phyloP scores from a whole-genome alignment of 2,797 vertebrate genomes.

The Gallirallus australis region DNA sequence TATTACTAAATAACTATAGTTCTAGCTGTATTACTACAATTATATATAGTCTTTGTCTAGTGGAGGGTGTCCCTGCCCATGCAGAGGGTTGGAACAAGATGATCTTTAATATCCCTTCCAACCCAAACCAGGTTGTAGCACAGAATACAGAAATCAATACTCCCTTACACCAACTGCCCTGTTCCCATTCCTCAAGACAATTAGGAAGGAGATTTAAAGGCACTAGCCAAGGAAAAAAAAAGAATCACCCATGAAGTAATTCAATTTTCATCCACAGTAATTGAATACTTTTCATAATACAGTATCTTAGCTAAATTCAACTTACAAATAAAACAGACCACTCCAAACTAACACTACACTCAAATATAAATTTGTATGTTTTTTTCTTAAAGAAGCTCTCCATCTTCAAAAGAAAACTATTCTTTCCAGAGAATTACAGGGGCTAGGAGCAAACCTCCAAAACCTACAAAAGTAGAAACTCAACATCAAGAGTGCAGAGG shows the following conservation, averaged over 20 bases:
- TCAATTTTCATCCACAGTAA: neutral
- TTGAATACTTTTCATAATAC: neutral
- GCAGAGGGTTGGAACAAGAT: too few relatives aligned
- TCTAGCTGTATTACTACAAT: too few relatives aligned
- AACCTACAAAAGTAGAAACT: neutral
- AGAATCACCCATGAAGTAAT: neutral
- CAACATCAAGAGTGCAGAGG: neutral
- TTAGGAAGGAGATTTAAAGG: neutral
- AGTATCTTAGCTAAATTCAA: neutral
- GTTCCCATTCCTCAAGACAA: neutral
- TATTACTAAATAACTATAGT: neutral
- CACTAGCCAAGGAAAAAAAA: neutral
- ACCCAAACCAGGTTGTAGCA: neutral
- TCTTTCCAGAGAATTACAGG: neutral
- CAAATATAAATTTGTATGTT: neutral
- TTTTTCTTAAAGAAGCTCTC: neutral
- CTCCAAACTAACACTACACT: neutral
- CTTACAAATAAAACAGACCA: neutral
- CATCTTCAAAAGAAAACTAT: neutral
- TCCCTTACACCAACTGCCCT: neutral
- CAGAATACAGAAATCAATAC: neutral
- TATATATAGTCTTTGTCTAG: too few relatives aligned
- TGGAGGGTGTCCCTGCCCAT: too few relatives aligned
- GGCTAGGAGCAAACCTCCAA: neutral
- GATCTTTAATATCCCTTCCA: too few relatives aligned